Base-by-base conservation (phyloP, 2,113 vertebrate species). In the Dromas ardeola region DNA sequence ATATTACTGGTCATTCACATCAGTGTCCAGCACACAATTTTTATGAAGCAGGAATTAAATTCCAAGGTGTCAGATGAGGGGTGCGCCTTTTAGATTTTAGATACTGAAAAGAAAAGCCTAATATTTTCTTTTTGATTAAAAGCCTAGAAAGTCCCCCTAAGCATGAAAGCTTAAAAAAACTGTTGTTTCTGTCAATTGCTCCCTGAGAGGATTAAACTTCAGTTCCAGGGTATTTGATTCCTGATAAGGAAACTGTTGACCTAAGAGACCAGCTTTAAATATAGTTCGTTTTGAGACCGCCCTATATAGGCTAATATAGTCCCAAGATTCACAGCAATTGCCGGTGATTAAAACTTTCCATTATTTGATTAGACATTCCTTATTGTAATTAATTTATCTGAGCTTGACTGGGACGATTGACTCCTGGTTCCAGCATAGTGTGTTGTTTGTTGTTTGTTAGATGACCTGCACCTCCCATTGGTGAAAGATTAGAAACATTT, bases 171-270 rank as follows among this genome's bases (percentile, higher is more conserved):
- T 97, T 97, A 94, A 92, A 95, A 96, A 96, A 94, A 15, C 11
- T 93, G 90, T 94, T 90, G 76, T 95, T 97, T 93, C 93, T 98
- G 95, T 97, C 97, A 98, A 92, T 98, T 96, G 95, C 96, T 98
- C 94, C 89, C 86, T 97, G 94, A 97, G 95, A 98, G 97, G 97
- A 97, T 98, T 98, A 98, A 97, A 96, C 95, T 97, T 98, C 90
- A 87, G 91, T 98, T 98, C 84, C 85, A 97, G 96, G 92, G 97
- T 97, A 96, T 94, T 96, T 97, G 93, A 97, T 96, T 96, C 97
- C 95, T 97, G 96, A 97, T 98, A 97, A 97, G 97, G 97, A 97
- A 98, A 97, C 97, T 94, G 97, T 98, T 98, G 96, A 97, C 94
- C 95, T 97, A 96, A 95, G 96, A 98, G 98, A 93, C 90, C 15